phyloP scores from a whole-genome alignment of 2,888 invertebrate species.

The Trichopoda pennipes region DNA sequence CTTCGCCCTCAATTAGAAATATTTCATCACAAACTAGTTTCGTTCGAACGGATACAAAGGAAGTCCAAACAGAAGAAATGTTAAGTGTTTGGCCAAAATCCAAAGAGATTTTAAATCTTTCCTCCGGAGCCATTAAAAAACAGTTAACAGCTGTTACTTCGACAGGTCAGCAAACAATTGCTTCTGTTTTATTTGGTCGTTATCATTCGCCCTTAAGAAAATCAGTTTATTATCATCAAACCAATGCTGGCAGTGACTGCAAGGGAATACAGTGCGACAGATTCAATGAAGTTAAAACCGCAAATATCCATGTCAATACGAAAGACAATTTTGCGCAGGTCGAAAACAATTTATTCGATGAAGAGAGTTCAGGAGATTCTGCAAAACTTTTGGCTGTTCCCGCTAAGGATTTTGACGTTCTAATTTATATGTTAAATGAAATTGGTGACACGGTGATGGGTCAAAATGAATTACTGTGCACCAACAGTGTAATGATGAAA shows the following conservation, averaged over 20 bases:
- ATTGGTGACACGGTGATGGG: constrained; percentile 70
- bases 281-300: not conserved
- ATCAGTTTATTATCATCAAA: constrained; percentile 46
- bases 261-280: constrained; percentile 46
- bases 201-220: not conserved
- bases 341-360: constrained; percentile 13
- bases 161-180: constrained; percentile 56
- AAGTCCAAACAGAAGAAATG: constrained; percentile 25
- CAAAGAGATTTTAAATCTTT: not conserved
- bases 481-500: constrained; percentile 64
- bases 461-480: constrained; percentile 68
- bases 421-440: constrained; percentile 70
- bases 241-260: constrained; percentile 1
- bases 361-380: not conserved
- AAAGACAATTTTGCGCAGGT: constrained; percentile 29
- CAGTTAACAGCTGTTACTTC: not conserved
- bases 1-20: not conserved
- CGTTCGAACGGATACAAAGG: not conserved
- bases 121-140: not conserved
- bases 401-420: constrained; percentile 64
- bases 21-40: constrained; percentile 4
- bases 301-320: constrained; percentile 33
- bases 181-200: constrained; percentile 19
- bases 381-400: not conserved
- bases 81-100: not conserved